A percentile compares a stretch with the other conserved stretches of the same genome.
These are phyloP conservation scores for Lerema accius DNA, from an alignment of 1,140 invertebrate species.

Conservation along the genomic window DNA sequence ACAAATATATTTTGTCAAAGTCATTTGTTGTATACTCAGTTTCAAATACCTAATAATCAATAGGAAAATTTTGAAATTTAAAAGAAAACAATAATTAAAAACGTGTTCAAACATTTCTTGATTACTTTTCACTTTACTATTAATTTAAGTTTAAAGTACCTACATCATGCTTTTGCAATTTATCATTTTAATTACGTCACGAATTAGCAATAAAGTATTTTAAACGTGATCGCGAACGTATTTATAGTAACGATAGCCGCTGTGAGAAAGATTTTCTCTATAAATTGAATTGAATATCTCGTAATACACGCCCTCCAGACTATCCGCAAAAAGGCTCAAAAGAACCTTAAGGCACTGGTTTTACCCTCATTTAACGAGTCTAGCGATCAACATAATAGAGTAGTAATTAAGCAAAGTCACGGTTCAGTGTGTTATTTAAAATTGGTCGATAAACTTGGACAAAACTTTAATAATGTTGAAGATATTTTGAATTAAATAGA, in stretches of 20 bases:
- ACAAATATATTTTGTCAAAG: no score
- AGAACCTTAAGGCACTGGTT: conserved; percentile 19
- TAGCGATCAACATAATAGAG: conserved; percentile 7
- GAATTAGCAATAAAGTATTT: conserved; percentile 18
- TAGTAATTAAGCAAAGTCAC: no score
- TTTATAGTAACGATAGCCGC: conserved; percentile 1
- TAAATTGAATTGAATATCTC: conserved; percentile 34
- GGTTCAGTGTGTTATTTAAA: no score
- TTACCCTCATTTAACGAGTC: background rate
- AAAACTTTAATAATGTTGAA: no score
- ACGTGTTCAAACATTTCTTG: no score
- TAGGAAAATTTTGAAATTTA: no score
- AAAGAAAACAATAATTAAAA: no score
- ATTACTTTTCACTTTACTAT: background rate
- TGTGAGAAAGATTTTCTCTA: conserved; percentile 31
- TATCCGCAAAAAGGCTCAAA: conserved; percentile 43
- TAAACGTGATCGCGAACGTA: conserved; percentile 22
- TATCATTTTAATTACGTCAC: conserved; percentile 22
- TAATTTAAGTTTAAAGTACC: background rate
- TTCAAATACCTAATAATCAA: no score
- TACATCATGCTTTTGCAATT: conserved; percentile 15
- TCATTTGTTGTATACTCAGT: no score
- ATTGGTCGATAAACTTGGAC: no score
- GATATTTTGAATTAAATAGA: no score
- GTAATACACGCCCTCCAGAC: conserved; percentile 37